phyloP scores from a whole-genome alignment of 2,797 vertebrate species.

The Melopsittacus undulatus region DNA sequence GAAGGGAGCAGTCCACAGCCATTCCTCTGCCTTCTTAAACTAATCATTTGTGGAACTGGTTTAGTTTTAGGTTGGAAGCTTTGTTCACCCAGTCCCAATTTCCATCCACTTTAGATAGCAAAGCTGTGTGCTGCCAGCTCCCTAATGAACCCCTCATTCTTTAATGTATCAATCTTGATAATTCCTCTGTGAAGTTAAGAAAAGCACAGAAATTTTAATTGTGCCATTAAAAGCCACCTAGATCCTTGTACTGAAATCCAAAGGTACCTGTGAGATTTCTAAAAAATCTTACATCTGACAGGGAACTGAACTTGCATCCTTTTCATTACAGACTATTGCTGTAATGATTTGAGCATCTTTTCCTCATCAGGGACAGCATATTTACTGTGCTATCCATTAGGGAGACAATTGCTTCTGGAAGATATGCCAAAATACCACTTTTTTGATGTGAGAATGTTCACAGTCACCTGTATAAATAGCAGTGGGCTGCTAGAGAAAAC shows the following conservation, averaged over 20 bases:
- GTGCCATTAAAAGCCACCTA: constrained; percentile 29
- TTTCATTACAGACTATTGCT: constrained; percentile 27
- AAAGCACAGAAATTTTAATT: constrained; percentile 46
- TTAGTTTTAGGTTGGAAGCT: not conserved
- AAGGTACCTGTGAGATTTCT: constrained; percentile 37
- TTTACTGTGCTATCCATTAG: not conserved
- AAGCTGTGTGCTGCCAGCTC: not conserved
- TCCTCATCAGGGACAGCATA: not conserved
- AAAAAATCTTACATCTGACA: not conserved
- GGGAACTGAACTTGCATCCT: constrained; percentile 27
- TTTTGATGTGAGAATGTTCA: constrained; percentile 23
- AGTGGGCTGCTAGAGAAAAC: constrained; percentile 7
- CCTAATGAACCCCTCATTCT: not conserved
- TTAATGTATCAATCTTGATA: constrained; percentile 40
- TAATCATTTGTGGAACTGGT: not conserved
- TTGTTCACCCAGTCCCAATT: not conserved
- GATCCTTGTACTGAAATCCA: constrained; percentile 32
- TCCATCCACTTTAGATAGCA: not conserved
- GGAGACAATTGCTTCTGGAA: constrained; percentile 39
- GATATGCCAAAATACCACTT: constrained; percentile 42
- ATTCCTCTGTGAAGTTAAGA: constrained; percentile 40
- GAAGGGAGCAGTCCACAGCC: not conserved
- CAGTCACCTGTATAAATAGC: constrained; percentile 58
- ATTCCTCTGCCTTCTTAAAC: not conserved
- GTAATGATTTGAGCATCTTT: constrained; percentile 7